Conservation (phyloP, 2,797 vertebrate genomes). For the Paramormyrops hopkinsi region DNA sequence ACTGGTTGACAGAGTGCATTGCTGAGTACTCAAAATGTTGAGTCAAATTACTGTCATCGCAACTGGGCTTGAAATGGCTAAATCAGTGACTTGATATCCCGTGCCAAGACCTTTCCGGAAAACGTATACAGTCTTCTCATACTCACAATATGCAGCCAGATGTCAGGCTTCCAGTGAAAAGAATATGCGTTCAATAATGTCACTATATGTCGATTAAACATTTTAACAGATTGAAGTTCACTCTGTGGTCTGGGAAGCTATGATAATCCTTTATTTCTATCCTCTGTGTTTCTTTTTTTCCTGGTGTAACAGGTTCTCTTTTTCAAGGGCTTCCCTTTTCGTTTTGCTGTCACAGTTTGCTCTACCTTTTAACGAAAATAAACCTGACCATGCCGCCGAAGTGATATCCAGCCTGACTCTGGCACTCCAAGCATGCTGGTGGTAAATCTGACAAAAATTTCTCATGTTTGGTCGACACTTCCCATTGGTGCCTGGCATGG, state of each 20-base stretch:
- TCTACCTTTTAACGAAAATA: neutral
- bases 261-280: neutral
- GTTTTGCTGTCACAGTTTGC: neutral
- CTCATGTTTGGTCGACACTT: neutral
- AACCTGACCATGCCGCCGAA: neutral
- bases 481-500: neutral
- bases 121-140: neutral
- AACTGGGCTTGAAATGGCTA: neutral
- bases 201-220: neutral
- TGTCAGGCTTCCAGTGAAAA: neutral
- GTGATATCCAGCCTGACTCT: neutral
- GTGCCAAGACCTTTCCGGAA: neutral
- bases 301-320: neutral
- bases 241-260: neutral
- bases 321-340: neutral
- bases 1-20: neutral
- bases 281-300: neutral
- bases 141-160: neutral
- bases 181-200: neutral
- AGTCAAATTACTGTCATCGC: neutral
- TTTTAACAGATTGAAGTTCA: neutral
- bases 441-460: slow-evolving; percentile 10
- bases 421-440: neutral
- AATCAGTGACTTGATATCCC: neutral
- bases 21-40: neutral